Evolutionary conservation across 1,140 invertebrate species (phyloP).

Genomic region (Achatina immaculata): DNA sequence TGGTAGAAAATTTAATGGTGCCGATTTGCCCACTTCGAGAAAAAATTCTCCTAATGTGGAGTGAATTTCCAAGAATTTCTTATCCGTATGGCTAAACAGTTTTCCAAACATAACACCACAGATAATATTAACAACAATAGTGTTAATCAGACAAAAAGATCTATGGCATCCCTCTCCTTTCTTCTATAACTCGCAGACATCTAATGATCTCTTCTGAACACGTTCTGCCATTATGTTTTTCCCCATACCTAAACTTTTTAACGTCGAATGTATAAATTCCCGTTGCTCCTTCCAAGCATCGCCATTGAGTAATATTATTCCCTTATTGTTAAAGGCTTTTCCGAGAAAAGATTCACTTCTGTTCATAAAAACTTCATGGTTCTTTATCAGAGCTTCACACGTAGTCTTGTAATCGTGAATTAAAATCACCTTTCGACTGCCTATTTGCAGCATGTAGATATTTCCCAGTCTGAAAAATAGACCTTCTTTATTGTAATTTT

Average conservation of each 20-base stretch:
- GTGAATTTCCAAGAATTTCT: slow-evolving; percentile 35
- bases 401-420: neutral
- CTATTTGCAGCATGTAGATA: neutral
- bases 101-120: slow-evolving; percentile 91
- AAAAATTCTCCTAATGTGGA: slow-evolving; percentile 29
- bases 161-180: neutral
- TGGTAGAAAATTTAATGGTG: slow-evolving; percentile 42
- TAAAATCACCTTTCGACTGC: neutral
- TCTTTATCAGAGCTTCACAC: slow-evolving; percentile 12
- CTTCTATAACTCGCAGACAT: slow-evolving; percentile 30
- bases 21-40: neutral
- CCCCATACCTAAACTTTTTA: slow-evolving; percentile 83
- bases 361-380: slow-evolving; percentile 24
- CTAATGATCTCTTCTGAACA: slow-evolving; percentile 74
- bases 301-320: neutral
- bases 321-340: neutral
- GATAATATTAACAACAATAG: slow-evolving; percentile 91
- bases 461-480: neutral
- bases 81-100: slow-evolving; percentile 78
- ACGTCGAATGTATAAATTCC: slow-evolving; percentile 78
- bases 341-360: neutral
- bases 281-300: slow-evolving; percentile 64
- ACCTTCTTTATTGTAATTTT: no score
- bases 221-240: slow-evolving; percentile 79
- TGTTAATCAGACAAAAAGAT: slow-evolving; percentile 19